Percentiles rank a stretch among this genome's conserved stretches.
These are phyloP conservation scores for Apostichopus japonicus DNA, from an alignment of 35 echinoderm and acorn worm species.

Conservation along the genomic window DNA sequence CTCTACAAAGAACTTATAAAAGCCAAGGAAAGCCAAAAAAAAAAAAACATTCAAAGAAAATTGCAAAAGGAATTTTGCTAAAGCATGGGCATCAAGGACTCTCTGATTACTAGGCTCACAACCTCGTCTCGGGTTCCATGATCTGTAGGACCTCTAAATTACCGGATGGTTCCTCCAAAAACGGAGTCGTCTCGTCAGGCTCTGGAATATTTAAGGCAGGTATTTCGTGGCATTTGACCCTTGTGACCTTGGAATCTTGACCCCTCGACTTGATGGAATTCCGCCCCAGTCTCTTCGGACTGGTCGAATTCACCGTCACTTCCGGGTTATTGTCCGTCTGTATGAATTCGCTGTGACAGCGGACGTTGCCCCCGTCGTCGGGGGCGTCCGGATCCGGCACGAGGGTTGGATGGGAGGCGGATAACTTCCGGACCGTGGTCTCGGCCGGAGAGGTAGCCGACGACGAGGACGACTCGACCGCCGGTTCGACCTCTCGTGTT, in stretches of 20 bases:
- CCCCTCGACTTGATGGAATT: background rate
- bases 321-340: background rate
- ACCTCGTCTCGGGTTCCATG: slow-evolving; percentile 52
- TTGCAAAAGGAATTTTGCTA: background rate
- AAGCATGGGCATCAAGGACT: background rate
- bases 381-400: slow-evolving; percentile 27
- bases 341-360: slow-evolving; percentile 13
- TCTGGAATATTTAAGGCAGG: slow-evolving; percentile 54
- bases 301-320: background rate
- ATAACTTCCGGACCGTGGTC: slow-evolving; percentile 61
- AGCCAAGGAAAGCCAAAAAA: background rate
- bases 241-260: background rate
- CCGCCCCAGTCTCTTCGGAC: background rate
- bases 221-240: slow-evolving; percentile 47
- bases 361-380: background rate
- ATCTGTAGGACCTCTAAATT: slow-evolving; percentile 33
- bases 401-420: slow-evolving; percentile 67
- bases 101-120: background rate
- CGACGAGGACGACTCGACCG: slow-evolving; percentile 70
- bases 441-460: slow-evolving; percentile 90
- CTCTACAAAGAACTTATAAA: too few relatives aligned
- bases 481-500: slow-evolving; percentile 49
- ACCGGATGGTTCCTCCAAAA: slow-evolving; percentile 1
- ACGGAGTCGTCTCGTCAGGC: slow-evolving; percentile 37
- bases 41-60: background rate